Conservation (phyloP, 2,113 vertebrate species). For the Willisornis vidua region DNA sequence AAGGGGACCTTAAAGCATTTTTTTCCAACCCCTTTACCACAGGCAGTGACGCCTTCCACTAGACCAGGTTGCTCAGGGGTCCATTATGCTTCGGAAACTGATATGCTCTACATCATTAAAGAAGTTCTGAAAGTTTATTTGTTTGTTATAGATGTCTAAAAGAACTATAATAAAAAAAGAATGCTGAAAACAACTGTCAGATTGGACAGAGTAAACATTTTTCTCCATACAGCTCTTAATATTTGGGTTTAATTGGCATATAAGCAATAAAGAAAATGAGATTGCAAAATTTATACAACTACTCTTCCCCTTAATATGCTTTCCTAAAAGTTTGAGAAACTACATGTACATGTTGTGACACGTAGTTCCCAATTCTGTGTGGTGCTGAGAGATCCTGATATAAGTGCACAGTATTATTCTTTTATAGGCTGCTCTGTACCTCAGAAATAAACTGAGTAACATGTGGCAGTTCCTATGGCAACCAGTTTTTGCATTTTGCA, state of each 20-base stretch:
- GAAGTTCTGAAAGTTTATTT: neutral
- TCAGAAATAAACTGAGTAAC: conserved; percentile 52
- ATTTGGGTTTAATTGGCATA: neutral
- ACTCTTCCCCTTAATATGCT: neutral
- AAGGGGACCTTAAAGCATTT: neutral
- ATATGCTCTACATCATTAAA: neutral
- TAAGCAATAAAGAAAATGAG: neutral
- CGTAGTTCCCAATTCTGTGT: neutral
- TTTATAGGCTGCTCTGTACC: conserved; percentile 1
- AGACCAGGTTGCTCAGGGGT: neutral
- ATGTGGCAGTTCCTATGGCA: conserved; percentile 72
- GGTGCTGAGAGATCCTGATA: neutral
- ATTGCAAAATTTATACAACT: neutral
- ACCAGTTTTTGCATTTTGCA: conserved; percentile 71
- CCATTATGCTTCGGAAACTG: neutral
- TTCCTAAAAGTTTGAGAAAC: conserved; percentile 1
- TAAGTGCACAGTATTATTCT: conserved; percentile 27
- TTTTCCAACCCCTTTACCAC: neutral
- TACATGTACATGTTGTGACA: neutral
- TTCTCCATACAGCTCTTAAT: neutral
- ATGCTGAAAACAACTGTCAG: neutral
- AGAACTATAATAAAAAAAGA: neutral
- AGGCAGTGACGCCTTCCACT: neutral
- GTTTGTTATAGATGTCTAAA: neutral
- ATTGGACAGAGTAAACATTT: neutral